phyloP scores from a whole-genome alignment of 2,797 vertebrate genomes.

The Arremon brunneinucha region DNA sequence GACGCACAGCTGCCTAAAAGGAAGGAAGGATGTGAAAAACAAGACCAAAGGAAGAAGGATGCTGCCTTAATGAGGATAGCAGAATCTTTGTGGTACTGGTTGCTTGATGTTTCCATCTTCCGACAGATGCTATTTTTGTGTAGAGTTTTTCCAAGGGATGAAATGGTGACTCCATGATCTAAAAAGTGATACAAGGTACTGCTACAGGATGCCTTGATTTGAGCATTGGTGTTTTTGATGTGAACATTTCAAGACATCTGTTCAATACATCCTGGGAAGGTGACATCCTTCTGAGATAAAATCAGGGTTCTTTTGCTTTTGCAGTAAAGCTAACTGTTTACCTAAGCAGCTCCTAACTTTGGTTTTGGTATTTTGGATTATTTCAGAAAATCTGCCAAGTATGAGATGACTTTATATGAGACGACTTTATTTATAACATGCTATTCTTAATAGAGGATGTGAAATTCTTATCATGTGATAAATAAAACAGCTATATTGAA shows the following conservation, averaged over 20 bases:
- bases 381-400: not conserved
- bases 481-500: not conserved
- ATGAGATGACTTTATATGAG: not conserved
- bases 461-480: not conserved
- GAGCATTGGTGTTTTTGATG: not conserved
- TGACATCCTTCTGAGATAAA: not conserved
- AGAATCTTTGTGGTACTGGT: constrained; percentile 12
- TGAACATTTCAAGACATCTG: not conserved
- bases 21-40: constrained; percentile 52
- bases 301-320: not conserved
- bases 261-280: not conserved
- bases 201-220: not conserved
- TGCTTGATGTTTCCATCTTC: constrained; percentile 22
- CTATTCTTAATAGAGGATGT: not conserved
- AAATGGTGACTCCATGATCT: not conserved
- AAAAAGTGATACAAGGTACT: not conserved
- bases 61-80: constrained; percentile 5
- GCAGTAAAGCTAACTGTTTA: not conserved
- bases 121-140: not conserved
- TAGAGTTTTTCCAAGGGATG: not conserved
- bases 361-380: not conserved
- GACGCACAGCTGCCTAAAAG: not conserved
- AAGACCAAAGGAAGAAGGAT: constrained; percentile 24
- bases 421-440: not conserved
- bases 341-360: not conserved